Base-by-base conservation (phyloP, 2,888 invertebrate species). In the Apodemia duryi region DNA sequence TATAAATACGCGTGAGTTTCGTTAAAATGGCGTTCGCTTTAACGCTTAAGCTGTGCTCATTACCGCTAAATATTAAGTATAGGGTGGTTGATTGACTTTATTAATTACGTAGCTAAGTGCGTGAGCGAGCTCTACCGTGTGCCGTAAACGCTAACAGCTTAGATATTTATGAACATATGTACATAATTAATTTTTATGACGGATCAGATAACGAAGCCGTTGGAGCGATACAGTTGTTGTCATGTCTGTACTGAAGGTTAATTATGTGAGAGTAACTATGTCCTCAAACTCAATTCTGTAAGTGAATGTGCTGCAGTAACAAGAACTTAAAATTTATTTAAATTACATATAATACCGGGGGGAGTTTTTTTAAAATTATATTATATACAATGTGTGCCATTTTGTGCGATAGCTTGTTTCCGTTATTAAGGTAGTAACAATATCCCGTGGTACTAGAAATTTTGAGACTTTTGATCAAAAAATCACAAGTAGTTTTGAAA, bases 141-240 rank as follows among this genome's bases (percentile, higher is more conserved):
- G 77, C 82, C 78, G 86, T 85, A 86, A 88, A 87, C 83, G 86
- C 84, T 83, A 85, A 81, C 86, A 86, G 85, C 84, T 88, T 83
- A 86, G 88, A 90, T 88, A 87, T 89, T 88, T 89, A 88, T 86
- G 86, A 89, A 90, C 90, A 90, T 88, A 85, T 90, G 90, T 90
- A 88, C 80, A 87, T 88, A 91, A 91, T 90, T 90, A 91, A 89
- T 90, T 88, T 91, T 91, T 89, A 90, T 87, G 86, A 86, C 81
- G 85, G 84, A 88, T 90, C 90, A 83, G 90, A 90, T 91, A 89
- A 84, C 83, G 79, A 80, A 78, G 78, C 79, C 84, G 83, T 77
- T 83, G 81, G 84, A 85, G 83, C 84, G 88, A 85, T 86, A 87
- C 85, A 86, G 75, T 74, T 77, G 78, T 79, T 81, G 82, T 73